Percentiles rank a stretch among this genome's conserved stretches.
phyloP scores from a whole-genome alignment of 2,797 vertebrate genomes.

The Echiichthys vipera region DNA sequence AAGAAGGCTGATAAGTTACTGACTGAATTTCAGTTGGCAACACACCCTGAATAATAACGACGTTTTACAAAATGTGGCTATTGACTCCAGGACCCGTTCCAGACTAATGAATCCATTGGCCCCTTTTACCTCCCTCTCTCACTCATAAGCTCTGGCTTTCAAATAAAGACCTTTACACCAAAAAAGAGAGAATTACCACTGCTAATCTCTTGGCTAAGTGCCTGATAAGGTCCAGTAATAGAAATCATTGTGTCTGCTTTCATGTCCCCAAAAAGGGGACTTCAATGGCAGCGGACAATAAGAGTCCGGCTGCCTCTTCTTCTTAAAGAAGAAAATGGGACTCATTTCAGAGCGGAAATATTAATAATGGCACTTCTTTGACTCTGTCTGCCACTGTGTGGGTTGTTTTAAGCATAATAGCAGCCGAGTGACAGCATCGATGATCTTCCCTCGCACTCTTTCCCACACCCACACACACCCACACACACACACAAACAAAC shows the following conservation, averaged over 20 bases:
- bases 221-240: slow-evolving; percentile 72
- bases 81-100: slow-evolving; percentile 37
- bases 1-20: slow-evolving; percentile 6
- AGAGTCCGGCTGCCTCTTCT: slow-evolving; percentile 31
- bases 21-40: slow-evolving; percentile 5
- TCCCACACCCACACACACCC: slow-evolving; percentile 27
- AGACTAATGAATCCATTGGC: slow-evolving; percentile 46
- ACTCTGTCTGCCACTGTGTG: slow-evolving; percentile 56
- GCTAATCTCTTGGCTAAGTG: slow-evolving; percentile 63
- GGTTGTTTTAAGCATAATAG: slow-evolving; percentile 59
- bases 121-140: slow-evolving; percentile 9
- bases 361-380: slow-evolving; percentile 65
- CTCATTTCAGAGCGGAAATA: slow-evolving; percentile 59
- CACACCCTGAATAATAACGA: slow-evolving; percentile 10
- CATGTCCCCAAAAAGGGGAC: slow-evolving; percentile 55
- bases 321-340: slow-evolving; percentile 9
- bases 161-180: slow-evolving; percentile 47
- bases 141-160: slow-evolving; percentile 43
- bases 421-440: slow-evolving; percentile 59
- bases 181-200: slow-evolving; percentile 56
- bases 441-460: slow-evolving; percentile 32
- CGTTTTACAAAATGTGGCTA: slow-evolving; percentile 6
- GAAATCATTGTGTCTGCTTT: slow-evolving; percentile 66
- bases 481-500: background rate
- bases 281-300: slow-evolving; percentile 53